These are phyloP conservation scores for Stenotaenia linearis DNA, from an alignment of 2,888 invertebrate genomes.

Conservation along the genomic window DNA sequence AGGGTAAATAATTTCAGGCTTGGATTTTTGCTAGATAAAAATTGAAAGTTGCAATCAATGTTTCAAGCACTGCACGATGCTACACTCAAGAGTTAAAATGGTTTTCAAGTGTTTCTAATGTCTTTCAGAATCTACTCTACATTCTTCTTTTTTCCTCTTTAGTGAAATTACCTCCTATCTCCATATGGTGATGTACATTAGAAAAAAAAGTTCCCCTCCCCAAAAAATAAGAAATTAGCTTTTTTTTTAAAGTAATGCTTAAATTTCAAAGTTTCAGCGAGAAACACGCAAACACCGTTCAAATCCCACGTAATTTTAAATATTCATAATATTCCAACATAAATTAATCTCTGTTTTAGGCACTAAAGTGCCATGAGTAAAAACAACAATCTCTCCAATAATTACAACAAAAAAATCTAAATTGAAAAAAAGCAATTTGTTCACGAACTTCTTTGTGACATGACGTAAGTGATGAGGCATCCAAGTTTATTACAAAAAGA, in stretches of 20 bases:
- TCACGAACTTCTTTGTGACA: background rate
- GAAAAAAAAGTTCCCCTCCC: no score
- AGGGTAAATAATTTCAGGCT: background rate
- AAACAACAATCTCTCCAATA: no score
- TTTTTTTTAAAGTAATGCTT: no score
- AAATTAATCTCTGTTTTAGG: no score
- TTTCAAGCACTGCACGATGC: background rate
- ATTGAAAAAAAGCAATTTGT: no score
- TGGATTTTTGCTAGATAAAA: background rate
- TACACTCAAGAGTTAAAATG: background rate
- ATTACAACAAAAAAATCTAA: no score
- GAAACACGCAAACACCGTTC: no score
- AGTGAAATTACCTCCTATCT: background rate
- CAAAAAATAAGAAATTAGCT: no score
- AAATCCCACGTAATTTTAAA: no score
- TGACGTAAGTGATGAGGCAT: background rate
- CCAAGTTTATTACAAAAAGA: background rate
- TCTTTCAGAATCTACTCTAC: background rate
- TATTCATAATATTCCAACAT: no score
- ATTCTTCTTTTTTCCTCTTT: background rate
- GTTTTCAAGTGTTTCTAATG: conserved; percentile 7
- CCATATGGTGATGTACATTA: background rate
- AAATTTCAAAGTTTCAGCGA: no score
- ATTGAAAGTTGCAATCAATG: conserved; percentile 2
- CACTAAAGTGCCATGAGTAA: no score